These are phyloP conservation scores for Acipenser transmontanus DNA, from an alignment of 2,797 vertebrate species.

Conservation along the genomic window DNA sequence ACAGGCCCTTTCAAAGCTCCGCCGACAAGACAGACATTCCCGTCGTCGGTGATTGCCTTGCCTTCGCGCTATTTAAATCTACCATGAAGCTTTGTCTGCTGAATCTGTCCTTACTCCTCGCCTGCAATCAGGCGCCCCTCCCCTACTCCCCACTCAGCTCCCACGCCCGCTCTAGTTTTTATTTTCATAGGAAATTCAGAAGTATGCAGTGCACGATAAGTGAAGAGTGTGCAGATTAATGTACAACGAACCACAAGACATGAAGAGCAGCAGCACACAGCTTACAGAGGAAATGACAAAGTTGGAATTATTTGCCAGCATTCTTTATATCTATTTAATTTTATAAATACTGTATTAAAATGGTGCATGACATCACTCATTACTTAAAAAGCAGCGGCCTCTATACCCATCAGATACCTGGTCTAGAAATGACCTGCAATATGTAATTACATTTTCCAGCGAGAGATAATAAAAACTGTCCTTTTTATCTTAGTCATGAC, in stretches of 20 bases:
- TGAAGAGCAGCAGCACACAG: background rate
- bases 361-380: too few species aligned
- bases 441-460: background rate
- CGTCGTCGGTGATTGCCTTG: too few species aligned
- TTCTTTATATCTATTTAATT: background rate
- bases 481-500: too few species aligned
- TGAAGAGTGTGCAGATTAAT: too few species aligned
- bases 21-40: too few species aligned
- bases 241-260: background rate
- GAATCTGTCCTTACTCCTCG: too few species aligned
- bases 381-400: background rate
- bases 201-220: background rate
- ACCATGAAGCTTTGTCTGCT: too few species aligned
- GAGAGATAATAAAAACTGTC: background rate
- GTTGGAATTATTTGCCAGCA: too few species aligned
- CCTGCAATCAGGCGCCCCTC: too few species aligned
- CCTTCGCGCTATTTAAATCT: too few species aligned
- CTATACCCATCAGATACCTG: background rate
- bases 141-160: too few species aligned
- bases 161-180: background rate
- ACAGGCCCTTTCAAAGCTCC: too few species aligned
- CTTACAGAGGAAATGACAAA: background rate
- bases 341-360: background rate
- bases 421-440: background rate
- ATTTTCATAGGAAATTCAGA: background rate